A percentile compares a stretch with the other conserved stretches of the same genome.
Conservation (phyloP, 2,113 vertebrate species). For the Eretmodus cyanostictus region DNA sequence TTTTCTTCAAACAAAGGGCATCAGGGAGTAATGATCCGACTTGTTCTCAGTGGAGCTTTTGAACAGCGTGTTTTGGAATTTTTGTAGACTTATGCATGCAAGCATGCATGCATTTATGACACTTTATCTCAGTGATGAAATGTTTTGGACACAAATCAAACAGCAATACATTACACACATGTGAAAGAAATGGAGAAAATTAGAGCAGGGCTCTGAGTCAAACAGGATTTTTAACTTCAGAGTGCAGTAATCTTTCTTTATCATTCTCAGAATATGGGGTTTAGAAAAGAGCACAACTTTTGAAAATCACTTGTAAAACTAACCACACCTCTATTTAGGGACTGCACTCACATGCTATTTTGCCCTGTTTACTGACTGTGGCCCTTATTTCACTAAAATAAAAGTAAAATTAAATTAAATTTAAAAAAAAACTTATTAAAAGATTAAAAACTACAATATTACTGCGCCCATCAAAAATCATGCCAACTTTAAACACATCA, state of each 20-base stretch:
- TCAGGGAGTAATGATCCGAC: slow-evolving; percentile 65
- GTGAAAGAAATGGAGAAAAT: background rate
- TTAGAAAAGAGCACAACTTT: background rate
- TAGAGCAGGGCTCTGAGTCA: background rate
- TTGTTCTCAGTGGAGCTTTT: slow-evolving; percentile 24
- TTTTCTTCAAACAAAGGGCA: slow-evolving; percentile 66
- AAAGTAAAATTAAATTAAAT: background rate
- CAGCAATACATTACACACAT: background rate
- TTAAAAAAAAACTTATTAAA: accelerated
- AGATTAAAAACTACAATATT: background rate
- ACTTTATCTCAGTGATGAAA: background rate
- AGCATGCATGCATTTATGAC: background rate
- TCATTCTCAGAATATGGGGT: background rate
- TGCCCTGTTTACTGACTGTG: background rate
- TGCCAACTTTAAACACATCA: background rate
- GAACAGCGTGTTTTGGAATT: slow-evolving; percentile 45
- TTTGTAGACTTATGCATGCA: slow-evolving; percentile 4
- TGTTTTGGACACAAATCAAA: slow-evolving; percentile 4
- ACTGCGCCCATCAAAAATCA: background rate
- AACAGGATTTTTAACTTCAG: background rate
- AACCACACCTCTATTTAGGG: accelerated
- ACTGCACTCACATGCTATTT: background rate
- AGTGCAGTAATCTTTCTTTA: background rate
- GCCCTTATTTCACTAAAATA: background rate
- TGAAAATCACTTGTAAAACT: background rate